Evolutionary conservation across 2,888 invertebrate genomes (phyloP).

Genomic region (Tetrapedia diversipes): DNA sequence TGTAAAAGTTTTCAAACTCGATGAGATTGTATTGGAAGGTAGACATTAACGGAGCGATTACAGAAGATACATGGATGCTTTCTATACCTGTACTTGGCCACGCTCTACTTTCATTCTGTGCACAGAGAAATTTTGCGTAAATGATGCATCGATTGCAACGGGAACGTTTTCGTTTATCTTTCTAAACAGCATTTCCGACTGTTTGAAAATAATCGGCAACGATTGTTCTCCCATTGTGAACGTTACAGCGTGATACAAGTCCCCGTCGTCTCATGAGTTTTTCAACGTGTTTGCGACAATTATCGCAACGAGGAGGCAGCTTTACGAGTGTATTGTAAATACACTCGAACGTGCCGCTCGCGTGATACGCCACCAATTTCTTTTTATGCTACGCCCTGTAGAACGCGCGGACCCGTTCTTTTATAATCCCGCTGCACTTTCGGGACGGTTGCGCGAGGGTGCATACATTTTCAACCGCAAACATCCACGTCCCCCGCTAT

Average conservation of each 20-base stretch:
- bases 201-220: constrained; percentile 24
- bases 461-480: constrained; percentile 79
- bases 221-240: background rate
- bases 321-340: constrained; percentile 59
- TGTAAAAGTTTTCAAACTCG: background rate
- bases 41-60: background rate
- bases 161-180: background rate
- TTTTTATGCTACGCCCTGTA: constrained; percentile 55
- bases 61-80: background rate
- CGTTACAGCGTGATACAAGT: constrained; percentile 6
- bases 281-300: constrained; percentile 52
- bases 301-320: constrained; percentile 49
- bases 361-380: constrained; percentile 56
- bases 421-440: constrained; percentile 65
- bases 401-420: constrained; percentile 38
- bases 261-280: constrained; percentile 32
- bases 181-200: background rate
- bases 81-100: too few species aligned
- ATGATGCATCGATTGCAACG: background rate
- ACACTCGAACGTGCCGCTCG: constrained; percentile 50
- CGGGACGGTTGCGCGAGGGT: constrained; percentile 72
- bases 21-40: background rate
- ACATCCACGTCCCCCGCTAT: constrained; percentile 63
- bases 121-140: background rate
- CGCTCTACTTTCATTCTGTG: background rate